Base-by-base conservation (phyloP, 2,888 invertebrate genomes). In the Oscheius sp. region DNA sequence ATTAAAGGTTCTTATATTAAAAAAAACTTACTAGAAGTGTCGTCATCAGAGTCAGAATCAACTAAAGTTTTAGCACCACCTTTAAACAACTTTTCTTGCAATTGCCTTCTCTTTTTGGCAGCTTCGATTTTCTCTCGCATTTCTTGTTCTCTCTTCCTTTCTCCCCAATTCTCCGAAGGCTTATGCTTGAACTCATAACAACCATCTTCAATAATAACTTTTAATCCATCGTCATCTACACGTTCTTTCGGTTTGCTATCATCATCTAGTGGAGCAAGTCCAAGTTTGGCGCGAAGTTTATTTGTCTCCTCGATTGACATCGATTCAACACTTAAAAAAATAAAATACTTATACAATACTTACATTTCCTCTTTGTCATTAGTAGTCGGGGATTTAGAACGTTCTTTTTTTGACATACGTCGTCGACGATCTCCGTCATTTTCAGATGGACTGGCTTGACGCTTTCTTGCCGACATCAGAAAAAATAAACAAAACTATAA, bases 201-300 rank as follows among this genome's bases (percentile, higher is more conserved):
- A 33, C 82, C 82, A 72, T 86, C 87, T 85, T 87, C 30, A 92
- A 93, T 22, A 59, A 81, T 75, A 32, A 82, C 75, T 62, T 78
- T 80, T 51, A 77, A 76, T 28, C 72, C 72, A 32, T 87, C 86
- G 47, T 86, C 87, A 68, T 82, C 78, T 5, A 80, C 80, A 1
- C 74, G 54, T 28, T 59, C 59, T 44, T 75, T 78, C 8, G 70
- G 71, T 32, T 44, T 64, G 30, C 78, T 72, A 41, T 74, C 78
- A 0, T 92, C 88, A 82, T 94, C 92, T 2, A 97, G 88, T 0
- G 96, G 97, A 86, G 94, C 95, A 36, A 97, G 89, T 0, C 97
- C 97, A 26, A 98, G 90, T 86, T 95, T 94, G 1, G 93, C 93
- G 82, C 97, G 90, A 12, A 98, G 88, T 77, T 91, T 92, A 87